These are phyloP conservation scores for Panagrolaimus sp. DNA, from an alignment of 1,140 invertebrate species.

Conservation along the genomic window DNA sequence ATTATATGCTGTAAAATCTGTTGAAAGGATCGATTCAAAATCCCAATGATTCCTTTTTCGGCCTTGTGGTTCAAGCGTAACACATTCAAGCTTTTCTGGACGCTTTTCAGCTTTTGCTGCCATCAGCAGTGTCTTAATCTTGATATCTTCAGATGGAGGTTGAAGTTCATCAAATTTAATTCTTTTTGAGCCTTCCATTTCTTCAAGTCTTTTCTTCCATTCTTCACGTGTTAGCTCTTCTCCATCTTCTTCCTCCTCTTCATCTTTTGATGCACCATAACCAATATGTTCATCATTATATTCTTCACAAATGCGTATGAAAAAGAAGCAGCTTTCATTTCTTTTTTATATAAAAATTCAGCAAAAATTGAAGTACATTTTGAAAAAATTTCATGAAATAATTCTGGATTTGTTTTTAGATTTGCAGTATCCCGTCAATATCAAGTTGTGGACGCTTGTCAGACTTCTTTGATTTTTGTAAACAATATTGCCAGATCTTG, in stretches of 20 bases:
- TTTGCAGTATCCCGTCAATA: too few relatives aligned
- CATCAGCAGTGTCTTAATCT: not conserved
- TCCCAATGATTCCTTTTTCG: slow-evolving; percentile 69
- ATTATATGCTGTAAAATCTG: slow-evolving; percentile 51
- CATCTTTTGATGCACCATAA: slow-evolving; percentile 57
- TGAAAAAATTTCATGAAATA: too few relatives aligned
- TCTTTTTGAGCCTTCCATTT: not conserved
- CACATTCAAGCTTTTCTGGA: slow-evolving; percentile 64
- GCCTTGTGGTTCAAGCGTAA: slow-evolving; percentile 26
- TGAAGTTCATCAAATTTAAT: not conserved
- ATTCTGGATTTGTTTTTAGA: too few relatives aligned
- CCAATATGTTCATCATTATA: slow-evolving; percentile 75
- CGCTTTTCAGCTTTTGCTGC: slow-evolving; percentile 52
- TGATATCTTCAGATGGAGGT: not conserved
- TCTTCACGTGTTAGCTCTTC: slow-evolving; percentile 14
- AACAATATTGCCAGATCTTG: too few relatives aligned
- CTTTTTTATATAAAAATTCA: too few relatives aligned
- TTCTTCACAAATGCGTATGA: slow-evolving; percentile 72
- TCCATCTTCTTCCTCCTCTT: slow-evolving; percentile 61
- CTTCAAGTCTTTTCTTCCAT: not conserved
- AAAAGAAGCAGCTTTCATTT: too few relatives aligned
- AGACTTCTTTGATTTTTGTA: too few relatives aligned
- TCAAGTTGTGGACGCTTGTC: too few relatives aligned
- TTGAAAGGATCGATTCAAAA: slow-evolving; percentile 73
- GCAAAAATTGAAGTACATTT: too few relatives aligned